phyloP scores from a whole-genome alignment of 2,797 vertebrate genomes.

The Apogon talboti region DNA sequence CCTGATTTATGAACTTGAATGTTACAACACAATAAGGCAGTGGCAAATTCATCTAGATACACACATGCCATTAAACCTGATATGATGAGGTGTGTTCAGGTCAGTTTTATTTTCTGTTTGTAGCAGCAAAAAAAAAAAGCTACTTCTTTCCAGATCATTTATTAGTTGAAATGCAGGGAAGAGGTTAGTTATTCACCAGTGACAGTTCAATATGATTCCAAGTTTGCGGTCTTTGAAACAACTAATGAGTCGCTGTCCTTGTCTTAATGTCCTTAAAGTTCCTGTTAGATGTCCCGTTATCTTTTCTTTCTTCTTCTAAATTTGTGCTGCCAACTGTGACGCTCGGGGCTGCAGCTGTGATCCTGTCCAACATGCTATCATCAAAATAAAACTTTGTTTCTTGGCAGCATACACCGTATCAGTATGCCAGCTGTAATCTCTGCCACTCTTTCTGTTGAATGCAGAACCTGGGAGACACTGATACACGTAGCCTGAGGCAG shows the following conservation, averaged over 20 bases:
- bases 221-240: constrained; percentile 1
- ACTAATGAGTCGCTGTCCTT: constrained; percentile 9
- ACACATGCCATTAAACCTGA: constrained; percentile 6
- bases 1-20: neutral
- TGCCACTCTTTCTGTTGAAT: constrained; percentile 31
- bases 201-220: too few relatives aligned
- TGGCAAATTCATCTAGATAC: constrained; percentile 4
- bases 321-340: constrained; percentile 7
- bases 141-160: constrained; percentile 12
- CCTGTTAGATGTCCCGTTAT: constrained; percentile 14
- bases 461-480: constrained; percentile 37
- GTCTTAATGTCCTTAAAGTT: constrained; percentile 10
- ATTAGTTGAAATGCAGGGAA: constrained; percentile 5
- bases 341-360: constrained; percentile 33
- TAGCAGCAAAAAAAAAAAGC: constrained; percentile 24
- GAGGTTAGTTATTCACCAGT: constrained; percentile 4
- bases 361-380: constrained; percentile 40
- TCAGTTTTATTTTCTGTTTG: constrained; percentile 11
- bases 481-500: constrained; percentile 33
- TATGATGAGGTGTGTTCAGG: constrained; percentile 5
- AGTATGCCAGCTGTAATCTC: constrained; percentile 53
- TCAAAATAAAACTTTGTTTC: constrained; percentile 52
- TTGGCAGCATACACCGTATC: constrained; percentile 38
- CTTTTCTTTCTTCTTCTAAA: constrained; percentile 7
- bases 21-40: constrained; percentile 19